Evolutionary conservation across 2,113 vertebrate species (phyloP).

Genomic region (Syngnathus scovelli): DNA sequence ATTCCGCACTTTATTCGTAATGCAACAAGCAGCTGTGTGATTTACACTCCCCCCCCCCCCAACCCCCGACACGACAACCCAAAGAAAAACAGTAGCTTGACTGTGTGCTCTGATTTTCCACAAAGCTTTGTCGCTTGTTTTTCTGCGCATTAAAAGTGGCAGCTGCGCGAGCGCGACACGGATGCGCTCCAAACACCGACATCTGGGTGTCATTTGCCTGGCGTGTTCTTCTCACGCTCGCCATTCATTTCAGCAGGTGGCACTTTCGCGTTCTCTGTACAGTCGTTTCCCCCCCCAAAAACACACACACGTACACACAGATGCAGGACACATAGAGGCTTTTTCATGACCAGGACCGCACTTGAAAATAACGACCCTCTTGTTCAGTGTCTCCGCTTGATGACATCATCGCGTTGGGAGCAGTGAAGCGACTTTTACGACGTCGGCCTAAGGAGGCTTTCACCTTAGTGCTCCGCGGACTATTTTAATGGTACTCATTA

Average conservation of each 20-base stretch:
- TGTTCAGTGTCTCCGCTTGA: slow-evolving; percentile 2
- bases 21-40: slow-evolving; percentile 4
- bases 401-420: not conserved
- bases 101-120: not conserved
- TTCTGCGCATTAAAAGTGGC: not conserved
- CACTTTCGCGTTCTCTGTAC: not conserved
- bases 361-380: not conserved
- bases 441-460: not conserved
- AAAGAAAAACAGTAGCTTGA: not conserved
- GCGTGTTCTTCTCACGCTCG: not conserved
- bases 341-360: not conserved
- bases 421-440: not conserved
- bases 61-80: no score
- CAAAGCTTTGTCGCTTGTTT: not conserved
- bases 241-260: slow-evolving; percentile 7
- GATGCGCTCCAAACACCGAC: not conserved
- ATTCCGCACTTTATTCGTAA: not conserved
- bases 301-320: not conserved
- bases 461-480: not conserved
- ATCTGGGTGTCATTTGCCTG: slow-evolving; percentile 4
- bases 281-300: not conserved
- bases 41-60: not conserved
- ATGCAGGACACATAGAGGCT: not conserved
- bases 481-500: not conserved
- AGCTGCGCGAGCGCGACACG: not conserved